Percentiles rank a stretch among this genome's conserved stretches.
Conservation (phyloP, 2,888 invertebrate genomes). For the Ophioninae sp. region DNA sequence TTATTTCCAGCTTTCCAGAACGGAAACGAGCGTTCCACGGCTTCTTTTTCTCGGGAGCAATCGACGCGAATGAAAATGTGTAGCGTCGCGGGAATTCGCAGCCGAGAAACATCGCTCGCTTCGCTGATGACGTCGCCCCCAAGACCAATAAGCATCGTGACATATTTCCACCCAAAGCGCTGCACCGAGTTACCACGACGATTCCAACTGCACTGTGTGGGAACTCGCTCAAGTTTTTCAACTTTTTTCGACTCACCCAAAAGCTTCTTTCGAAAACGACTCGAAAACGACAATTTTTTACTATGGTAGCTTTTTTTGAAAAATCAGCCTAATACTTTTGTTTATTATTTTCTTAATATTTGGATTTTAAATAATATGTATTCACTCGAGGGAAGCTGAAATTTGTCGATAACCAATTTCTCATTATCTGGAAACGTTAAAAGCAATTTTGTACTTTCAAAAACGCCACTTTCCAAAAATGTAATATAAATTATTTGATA, state of each 20-base stretch:
- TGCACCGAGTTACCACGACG: background rate
- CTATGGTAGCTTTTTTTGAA: background rate
- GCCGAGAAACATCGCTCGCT: slow-evolving; percentile 11
- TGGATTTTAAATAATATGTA: too few species aligned
- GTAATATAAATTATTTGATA: too few species aligned
- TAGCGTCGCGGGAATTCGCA: background rate
- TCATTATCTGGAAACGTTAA: too few species aligned
- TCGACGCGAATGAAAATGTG: slow-evolving; percentile 37
- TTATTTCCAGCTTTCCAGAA: background rate
- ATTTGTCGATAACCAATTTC: too few species aligned
- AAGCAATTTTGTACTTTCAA: too few species aligned
- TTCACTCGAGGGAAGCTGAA: too few species aligned
- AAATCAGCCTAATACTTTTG: too few species aligned
- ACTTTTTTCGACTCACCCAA: background rate
- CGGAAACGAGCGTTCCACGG: background rate
- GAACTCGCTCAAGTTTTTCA: background rate
- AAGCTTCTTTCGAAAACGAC: background rate
- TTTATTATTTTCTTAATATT: too few species aligned
- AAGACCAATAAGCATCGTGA: slow-evolving; percentile 60
- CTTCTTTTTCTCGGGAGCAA: background rate
- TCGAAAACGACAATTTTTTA: too few species aligned
- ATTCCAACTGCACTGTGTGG: background rate
- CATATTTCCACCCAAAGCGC: slow-evolving; percentile 16
- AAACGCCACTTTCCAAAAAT: too few species aligned
- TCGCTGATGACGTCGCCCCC: slow-evolving; percentile 54